Conservation (phyloP, 1,140 invertebrate genomes). For the Nasonia vitripennis region DNA sequence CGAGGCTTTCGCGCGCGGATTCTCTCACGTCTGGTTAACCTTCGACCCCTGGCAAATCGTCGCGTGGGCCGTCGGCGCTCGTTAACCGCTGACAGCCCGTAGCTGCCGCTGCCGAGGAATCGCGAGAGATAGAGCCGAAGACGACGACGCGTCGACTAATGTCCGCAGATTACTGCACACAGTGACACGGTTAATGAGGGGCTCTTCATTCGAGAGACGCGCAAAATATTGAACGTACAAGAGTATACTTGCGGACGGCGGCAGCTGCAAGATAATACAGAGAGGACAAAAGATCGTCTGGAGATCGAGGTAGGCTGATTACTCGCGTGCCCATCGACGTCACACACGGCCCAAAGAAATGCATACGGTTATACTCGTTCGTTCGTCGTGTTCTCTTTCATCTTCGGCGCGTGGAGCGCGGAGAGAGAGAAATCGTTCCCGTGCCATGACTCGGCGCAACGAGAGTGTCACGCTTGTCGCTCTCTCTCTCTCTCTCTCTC, state of each 20-base stretch:
- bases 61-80: conserved; percentile 40
- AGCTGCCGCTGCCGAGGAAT: background rate
- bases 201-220: background rate
- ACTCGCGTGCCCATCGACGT: background rate
- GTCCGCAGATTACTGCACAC: background rate
- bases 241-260: background rate
- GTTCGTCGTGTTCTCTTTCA: background rate
- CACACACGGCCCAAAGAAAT: no score
- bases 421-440: conserved; percentile 17
- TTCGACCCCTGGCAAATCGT: conserved; percentile 32
- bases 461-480: conserved; percentile 28
- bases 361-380: no score
- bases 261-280: background rate
- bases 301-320: background rate
- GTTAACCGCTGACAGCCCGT: conserved; percentile 30
- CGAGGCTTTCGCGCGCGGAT: no score
- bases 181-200: conserved; percentile 7
- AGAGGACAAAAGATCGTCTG: background rate
- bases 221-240: background rate
- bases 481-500: no score
- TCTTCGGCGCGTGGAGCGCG: background rate
- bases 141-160: background rate
- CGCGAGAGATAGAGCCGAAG: background rate
- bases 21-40: conserved; percentile 47
- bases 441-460: conserved; percentile 33